Conservation (phyloP, 2,113 vertebrate species). For the Elephantulus edwardii region DNA sequence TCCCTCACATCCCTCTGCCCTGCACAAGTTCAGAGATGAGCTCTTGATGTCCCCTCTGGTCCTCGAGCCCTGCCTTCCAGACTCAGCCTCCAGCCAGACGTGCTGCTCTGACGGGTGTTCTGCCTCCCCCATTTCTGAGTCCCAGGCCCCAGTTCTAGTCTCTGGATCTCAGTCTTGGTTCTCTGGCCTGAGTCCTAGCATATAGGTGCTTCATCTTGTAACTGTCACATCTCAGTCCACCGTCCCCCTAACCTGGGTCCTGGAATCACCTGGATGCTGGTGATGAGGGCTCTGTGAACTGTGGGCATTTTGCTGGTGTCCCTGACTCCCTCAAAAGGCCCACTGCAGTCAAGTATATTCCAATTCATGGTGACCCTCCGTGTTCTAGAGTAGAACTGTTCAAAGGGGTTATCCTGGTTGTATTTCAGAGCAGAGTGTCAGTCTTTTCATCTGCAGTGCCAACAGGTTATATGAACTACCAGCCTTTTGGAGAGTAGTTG, state of each 20-base stretch:
- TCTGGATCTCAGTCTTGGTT: background rate
- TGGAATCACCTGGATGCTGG: background rate
- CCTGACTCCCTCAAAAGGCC: background rate
- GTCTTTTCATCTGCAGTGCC: background rate
- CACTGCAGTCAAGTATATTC: background rate
- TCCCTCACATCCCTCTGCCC: background rate
- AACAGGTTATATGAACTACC: background rate
- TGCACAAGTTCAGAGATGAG: no score
- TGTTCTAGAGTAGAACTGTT: background rate
- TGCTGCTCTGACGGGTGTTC: background rate
- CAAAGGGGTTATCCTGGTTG: background rate
- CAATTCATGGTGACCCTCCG: background rate
- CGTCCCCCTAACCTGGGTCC: background rate
- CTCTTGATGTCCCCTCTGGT: background rate
- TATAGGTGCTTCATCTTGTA: background rate
- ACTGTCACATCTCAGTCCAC: no score
- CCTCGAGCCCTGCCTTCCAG: background rate
- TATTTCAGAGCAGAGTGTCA: background rate
- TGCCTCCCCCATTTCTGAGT: background rate
- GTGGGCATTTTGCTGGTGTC: no score
- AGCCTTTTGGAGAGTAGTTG: background rate
- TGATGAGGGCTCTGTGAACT: background rate
- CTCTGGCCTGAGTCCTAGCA: background rate
- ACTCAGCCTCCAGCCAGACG: background rate
- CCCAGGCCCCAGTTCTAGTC: background rate